Conservation (phyloP, 2,888 invertebrate genomes). For the Melanostoma scalare region DNA sequence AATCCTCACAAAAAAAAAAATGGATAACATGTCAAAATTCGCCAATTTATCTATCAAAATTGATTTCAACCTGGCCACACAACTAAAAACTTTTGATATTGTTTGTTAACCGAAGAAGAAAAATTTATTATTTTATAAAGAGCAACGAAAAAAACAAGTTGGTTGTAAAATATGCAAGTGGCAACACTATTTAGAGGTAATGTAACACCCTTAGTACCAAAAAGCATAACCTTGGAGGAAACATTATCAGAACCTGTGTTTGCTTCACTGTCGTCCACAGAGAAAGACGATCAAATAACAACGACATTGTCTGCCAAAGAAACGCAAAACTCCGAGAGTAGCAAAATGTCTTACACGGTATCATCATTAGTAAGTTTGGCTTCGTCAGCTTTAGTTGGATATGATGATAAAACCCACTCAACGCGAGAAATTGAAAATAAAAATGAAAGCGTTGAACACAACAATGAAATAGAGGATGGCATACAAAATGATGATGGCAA, state of each 20-base stretch:
- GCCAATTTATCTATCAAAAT: no score
- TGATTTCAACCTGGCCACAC: no score
- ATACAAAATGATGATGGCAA: no score
- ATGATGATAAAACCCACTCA: not conserved
- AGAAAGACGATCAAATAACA: conserved; percentile 39
- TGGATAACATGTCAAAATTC: no score
- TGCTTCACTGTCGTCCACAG: conserved; percentile 31
- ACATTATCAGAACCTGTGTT: conserved; percentile 34
- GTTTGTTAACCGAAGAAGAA: no score
- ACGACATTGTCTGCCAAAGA: conserved; percentile 35
- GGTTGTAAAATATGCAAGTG: conserved; percentile 64
- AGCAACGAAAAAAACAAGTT: not conserved
- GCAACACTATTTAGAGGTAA: conserved; percentile 68
- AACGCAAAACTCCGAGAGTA: conserved; percentile 2
- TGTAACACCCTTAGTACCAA: conserved; percentile 52
- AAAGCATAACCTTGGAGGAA: conserved; percentile 22
- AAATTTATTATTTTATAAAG: no score
- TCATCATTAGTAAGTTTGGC: conserved; percentile 54
- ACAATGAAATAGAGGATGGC: not conserved
- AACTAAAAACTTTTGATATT: no score
- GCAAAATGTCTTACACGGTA: conserved; percentile 40
- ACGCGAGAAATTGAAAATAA: conserved; percentile 8
- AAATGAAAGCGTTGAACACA: not conserved
- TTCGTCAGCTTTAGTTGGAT: conserved; percentile 39
- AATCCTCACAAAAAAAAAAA: no score